Base-by-base conservation (phyloP, 2,888 invertebrate species). In the Petrolisthes manimaculis region DNA sequence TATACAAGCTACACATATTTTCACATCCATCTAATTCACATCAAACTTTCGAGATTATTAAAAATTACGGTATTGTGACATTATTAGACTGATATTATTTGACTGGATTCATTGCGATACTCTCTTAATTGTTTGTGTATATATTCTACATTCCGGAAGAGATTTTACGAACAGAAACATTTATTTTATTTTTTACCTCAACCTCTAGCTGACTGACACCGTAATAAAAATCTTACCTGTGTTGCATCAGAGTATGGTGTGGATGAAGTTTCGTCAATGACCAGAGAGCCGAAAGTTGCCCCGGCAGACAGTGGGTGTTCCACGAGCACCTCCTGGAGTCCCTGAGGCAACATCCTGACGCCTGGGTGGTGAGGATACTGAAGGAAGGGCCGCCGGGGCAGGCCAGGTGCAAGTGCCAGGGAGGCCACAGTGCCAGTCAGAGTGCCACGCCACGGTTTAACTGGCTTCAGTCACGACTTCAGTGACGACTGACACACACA, bases 241-340 rank as follows among this genome's bases (percentile, higher is more conserved):
- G 90, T 90, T 71, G 90, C 90, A 56, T 90, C 90, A 3, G 90
- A 90, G 78, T 90, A 90, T 18, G 90, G 90, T 21, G 90, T 90
- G 53, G 87, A 55, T 9, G 90, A 90, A 85, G 84, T 83, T 21
- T 86, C 86, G 71, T 89, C 86, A 37, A 90, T 87, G 51, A 80
- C 84, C 37, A 90, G 80, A 67, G 90, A 90, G 74, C 90, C 90
- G 78, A 90, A 90, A 61, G 86, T 89, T 51, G 86, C 89, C 6
- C 90, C 90, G 53, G 89, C 80, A 24, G 90, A 90, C 67, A 90
- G 89, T n/a, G 90, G 90, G 74, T 83, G 83, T 55, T 87, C 87
- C 71, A 89, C 71, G n/a, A 74, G 77, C 21, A 53, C 37, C 21
- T 90, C 90, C 85, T 90, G 86, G 6, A 83, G 83, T 54, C 86